A percentile compares a stretch with the other conserved stretches of the same genome.
Conservation (phyloP, 2,888 invertebrate species). For the Argyresthia albistria region DNA sequence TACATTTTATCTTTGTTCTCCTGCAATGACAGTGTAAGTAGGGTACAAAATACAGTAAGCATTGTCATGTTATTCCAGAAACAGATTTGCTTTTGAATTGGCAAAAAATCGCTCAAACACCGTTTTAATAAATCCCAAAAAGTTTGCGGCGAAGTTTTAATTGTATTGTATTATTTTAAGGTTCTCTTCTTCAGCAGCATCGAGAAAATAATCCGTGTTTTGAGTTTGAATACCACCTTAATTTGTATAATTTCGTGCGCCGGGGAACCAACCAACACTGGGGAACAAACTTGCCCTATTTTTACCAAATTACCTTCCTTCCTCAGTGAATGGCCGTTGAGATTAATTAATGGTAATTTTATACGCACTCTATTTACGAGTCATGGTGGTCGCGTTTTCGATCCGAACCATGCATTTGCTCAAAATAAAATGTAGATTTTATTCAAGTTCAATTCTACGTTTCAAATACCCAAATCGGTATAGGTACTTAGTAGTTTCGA, state of each 20-base stretch:
- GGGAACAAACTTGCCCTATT: not conserved
- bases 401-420: no score
- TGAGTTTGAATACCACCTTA: conserved; percentile 54
- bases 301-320: not conserved
- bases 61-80: not conserved
- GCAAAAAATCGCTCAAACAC: conserved; percentile 24
- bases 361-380: no score
- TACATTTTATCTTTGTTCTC: no score
- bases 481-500: no score
- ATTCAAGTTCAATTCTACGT: no score
- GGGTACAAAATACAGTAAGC: no score
- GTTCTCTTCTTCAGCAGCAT: conserved; percentile 15
- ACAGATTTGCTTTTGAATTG: conserved; percentile 7
- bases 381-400: no score
- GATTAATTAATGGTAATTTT: no score
- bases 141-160: conserved; percentile 33
- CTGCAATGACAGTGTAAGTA: no score
- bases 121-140: conserved; percentile 22
- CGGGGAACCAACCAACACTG: not conserved
- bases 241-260: conserved; percentile 43
- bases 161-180: conserved; percentile 35
- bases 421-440: no score
- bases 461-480: no score
- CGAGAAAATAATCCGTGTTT: not conserved
- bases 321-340: no score